Base-by-base conservation (phyloP, 2,113 vertebrate species). In the Oxyura jamaicensis region DNA sequence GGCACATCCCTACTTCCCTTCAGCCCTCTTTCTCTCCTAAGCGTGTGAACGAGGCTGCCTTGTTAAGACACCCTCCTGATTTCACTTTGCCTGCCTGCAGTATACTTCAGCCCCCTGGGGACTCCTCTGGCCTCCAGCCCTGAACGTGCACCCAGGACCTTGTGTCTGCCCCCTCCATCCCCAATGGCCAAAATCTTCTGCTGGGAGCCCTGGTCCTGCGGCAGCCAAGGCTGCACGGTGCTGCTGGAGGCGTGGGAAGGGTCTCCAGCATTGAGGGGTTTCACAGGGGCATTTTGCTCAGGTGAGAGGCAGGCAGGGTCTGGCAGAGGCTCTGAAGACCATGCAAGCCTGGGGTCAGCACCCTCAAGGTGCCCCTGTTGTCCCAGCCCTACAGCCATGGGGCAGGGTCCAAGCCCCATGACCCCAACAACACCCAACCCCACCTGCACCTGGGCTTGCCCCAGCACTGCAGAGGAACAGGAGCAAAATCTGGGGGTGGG, bases 371-470 rank as follows among this genome's bases (percentile, higher is more conserved):
- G 29, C 15, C 35, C 48, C 39, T 50, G 3, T 36, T 35, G 26
- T 11, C 7, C 1, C 0, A 1, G 39, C 44, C 50, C 55, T 46
- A 50, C 50, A 87, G 60, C 23, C 19, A 17, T 48, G 0, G 0
- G 4, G 10, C 36, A 91, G 18, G 10, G 7, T 68, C 31, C 10
- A 50, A 42, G 36, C 5, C 20, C 22, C 41, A 75, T 84, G 26
- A 21, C 26, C 50, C 36, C 52, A 21, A 33, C 10, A 10, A 15
- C 21, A 16, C 25, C 31, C n/a, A 86, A 83, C 80, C 22, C 44
- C 25, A 26, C 1, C 35, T 63, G 42, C 42, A 23, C 39, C 67
- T 39, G 76, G 76, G 31, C 31, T 56, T 14, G 11, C 50, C 62
- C 7, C 0, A 28, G 39, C 72, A 39, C 6, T 6, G 1, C 63